These are phyloP conservation scores for Rhea americana DNA, from an alignment of 2,113 vertebrate genomes.

Conservation along the genomic window DNA sequence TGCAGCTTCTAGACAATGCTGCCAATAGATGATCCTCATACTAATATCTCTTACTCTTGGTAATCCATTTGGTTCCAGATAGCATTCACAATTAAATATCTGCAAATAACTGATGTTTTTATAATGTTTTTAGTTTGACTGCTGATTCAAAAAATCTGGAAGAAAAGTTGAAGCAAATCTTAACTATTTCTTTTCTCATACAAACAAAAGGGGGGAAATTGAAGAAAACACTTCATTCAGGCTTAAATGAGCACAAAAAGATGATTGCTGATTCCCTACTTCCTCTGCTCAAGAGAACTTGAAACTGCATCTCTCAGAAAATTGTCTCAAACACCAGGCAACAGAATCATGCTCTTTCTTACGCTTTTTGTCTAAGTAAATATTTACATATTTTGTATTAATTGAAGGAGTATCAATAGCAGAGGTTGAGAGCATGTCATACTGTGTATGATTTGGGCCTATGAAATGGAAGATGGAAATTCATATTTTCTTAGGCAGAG, in stretches of 20 bases:
- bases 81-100: not conserved
- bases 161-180: not conserved
- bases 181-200: not conserved
- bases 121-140: not conserved
- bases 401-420: not conserved
- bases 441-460: not conserved
- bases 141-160: not conserved
- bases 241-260: not conserved
- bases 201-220: not conserved
- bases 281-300: not conserved
- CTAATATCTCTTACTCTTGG: not conserved
- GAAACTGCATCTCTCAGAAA: not conserved
- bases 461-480: not conserved
- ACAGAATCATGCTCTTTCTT: not conserved
- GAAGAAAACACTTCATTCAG: not conserved
- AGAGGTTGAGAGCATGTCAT: not conserved
- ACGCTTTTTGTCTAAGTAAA: not conserved
- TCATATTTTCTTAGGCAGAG: not conserved
- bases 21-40: not conserved
- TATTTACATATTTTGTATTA: not conserved
- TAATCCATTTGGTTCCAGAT: slow-evolving; percentile 6
- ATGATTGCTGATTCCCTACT: not conserved
- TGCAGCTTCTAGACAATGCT: not conserved
- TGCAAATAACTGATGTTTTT: not conserved
- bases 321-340: not conserved